Conservation (phyloP, 1,140 invertebrate species). For the Aphaenogaster floridana region DNA sequence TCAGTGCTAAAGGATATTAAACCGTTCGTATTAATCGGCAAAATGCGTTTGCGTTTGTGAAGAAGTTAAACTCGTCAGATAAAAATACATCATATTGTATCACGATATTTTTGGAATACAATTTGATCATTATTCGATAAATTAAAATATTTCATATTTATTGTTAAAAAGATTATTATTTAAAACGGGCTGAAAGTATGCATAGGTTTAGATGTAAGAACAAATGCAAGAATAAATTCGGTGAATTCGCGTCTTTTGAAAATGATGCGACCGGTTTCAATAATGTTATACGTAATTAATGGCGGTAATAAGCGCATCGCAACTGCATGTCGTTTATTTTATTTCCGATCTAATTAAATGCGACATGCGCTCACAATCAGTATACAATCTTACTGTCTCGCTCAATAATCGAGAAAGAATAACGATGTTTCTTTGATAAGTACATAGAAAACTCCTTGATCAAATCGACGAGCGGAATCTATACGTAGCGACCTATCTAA, state of each 20-base stretch:
- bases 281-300: neutral
- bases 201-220: neutral
- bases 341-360: neutral
- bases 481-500: neutral
- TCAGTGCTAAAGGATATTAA: neutral
- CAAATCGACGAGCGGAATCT: neutral
- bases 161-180: neutral
- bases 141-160: conserved; percentile 11
- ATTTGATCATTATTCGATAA: neutral
- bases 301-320: neutral
- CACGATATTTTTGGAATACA: neutral
- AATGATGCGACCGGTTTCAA: conserved; percentile 25
- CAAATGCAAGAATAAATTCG: neutral
- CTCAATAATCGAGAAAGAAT: neutral
- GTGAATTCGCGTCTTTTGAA: neutral
- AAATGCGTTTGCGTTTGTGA: neutral
- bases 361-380: neutral
- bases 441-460: neutral
- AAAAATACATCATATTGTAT: too few relatives aligned
- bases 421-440: neutral
- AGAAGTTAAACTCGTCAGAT: neutral
- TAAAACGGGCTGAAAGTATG: neutral
- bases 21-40: neutral
- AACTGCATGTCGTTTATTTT: conserved; percentile 1
- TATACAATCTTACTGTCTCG: neutral